Percentiles rank a stretch among this genome's conserved stretches.
These are phyloP conservation scores for Plusia festucae DNA, from an alignment of 2,888 invertebrate species.

Conservation along the genomic window DNA sequence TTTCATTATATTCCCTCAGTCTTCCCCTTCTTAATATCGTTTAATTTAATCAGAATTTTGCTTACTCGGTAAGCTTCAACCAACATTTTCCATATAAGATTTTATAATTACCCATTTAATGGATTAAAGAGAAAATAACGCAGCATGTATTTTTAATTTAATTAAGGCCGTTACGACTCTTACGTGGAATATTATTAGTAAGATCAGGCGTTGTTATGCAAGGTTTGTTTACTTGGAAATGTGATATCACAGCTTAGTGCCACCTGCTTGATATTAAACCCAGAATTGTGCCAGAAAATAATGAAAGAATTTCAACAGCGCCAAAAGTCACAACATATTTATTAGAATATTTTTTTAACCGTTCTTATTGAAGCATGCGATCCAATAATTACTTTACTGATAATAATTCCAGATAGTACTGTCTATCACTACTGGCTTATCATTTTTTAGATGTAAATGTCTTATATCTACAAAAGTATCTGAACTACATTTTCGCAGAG, in stretches of 20 bases:
- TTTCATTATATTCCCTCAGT: conserved; percentile 85
- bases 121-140: conserved; percentile 59
- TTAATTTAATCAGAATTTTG: conserved; percentile 86
- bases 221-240: not conserved
- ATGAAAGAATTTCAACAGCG: too few species aligned
- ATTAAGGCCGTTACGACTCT: conserved; percentile 22
- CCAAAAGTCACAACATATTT: too few species aligned
- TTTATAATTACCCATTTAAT: conserved; percentile 73
- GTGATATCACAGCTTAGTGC: not conserved
- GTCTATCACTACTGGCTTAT: too few species aligned
- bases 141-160: conserved; percentile 48
- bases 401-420: too few species aligned
- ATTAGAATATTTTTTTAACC: too few species aligned
- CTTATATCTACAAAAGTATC: not conserved
- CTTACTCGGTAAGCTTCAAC: conserved; percentile 73
- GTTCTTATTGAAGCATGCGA: too few species aligned
- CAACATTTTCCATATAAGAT: conserved; percentile 78
- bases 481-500: not conserved
- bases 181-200: conserved; percentile 3
- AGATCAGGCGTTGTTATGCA: not conserved
- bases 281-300: not conserved
- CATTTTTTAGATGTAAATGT: not conserved
- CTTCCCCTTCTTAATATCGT: conserved; percentile 83
- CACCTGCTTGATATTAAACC: not conserved
- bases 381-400: too few species aligned